Evolutionary conservation across 2,797 vertebrate genomes (phyloP).

Genomic region (Epinephelus awoara): DNA sequence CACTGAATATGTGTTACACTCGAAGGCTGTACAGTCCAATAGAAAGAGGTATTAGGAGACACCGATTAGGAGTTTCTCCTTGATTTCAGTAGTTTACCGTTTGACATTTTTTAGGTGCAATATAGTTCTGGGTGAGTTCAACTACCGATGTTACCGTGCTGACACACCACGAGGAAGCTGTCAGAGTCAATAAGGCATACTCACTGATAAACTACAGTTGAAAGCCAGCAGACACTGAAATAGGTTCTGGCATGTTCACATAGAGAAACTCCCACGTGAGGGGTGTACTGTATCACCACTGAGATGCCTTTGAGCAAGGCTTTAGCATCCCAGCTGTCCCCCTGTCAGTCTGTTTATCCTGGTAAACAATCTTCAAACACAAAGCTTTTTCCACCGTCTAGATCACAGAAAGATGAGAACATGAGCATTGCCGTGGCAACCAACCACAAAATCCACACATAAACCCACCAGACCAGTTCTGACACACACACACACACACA

Average conservation of each 20-base stretch:
- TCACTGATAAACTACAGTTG: neutral
- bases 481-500: neutral
- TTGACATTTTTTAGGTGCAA: neutral
- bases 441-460: constrained; percentile 10
- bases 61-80: neutral
- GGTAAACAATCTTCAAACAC: constrained; percentile 16
- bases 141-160: neutral
- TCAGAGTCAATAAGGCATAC: neutral
- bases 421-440: constrained; percentile 37
- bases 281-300: neutral
- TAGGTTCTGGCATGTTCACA: neutral
- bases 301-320: constrained; percentile 13
- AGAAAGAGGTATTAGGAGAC: neutral
- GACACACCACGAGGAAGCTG: neutral
- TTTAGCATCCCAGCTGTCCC: neutral
- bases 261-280: neutral
- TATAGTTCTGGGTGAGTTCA: neutral
- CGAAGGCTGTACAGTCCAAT: too few species aligned
- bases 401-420: constrained; percentile 42
- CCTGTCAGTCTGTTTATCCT: neutral
- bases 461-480: constrained; percentile 25
- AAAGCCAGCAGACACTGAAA: neutral
- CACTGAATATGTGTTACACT: too few species aligned
- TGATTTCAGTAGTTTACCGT: neutral
- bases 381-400: neutral